Conservation (phyloP, 2,113 vertebrate genomes). For the Trogon melanurus region DNA sequence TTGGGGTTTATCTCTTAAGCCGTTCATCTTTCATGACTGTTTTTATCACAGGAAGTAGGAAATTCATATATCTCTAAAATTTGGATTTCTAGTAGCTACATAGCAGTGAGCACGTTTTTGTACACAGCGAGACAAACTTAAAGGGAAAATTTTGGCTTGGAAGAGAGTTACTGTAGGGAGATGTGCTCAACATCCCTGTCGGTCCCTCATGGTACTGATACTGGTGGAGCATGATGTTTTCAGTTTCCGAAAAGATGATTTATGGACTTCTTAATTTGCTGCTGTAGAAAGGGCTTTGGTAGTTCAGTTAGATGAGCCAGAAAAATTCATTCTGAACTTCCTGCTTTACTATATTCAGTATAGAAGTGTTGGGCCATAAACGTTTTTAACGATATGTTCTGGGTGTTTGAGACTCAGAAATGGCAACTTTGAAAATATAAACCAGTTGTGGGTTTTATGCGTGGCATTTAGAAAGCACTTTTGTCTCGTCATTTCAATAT, state of each 20-base stretch:
- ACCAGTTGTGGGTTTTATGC: not conserved
- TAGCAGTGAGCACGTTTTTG: not conserved
- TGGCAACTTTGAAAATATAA: not conserved
- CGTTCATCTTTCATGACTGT: not conserved
- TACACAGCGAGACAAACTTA: not conserved
- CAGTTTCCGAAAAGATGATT: not conserved
- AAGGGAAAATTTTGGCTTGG: not conserved
- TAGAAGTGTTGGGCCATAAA: not conserved
- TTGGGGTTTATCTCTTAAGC: not conserved
- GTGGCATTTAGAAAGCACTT: not conserved
- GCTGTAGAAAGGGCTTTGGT: not conserved
- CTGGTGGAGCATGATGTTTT: not conserved
- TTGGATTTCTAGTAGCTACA: not conserved
- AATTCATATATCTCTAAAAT: not conserved
- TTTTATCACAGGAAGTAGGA: not conserved
- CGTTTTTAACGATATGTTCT: not conserved
- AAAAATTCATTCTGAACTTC: no score
- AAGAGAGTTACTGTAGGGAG: not conserved
- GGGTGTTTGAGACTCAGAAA: not conserved
- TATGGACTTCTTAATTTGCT: not conserved
- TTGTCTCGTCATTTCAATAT: not conserved
- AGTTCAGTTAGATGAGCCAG: no score
- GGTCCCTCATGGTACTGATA: not conserved
- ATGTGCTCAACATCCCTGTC: rapidly evolving
- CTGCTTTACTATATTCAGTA: not conserved